Evolutionary conservation across 2,888 invertebrate genomes (phyloP).

Genomic region (Spialia ferax): DNA sequence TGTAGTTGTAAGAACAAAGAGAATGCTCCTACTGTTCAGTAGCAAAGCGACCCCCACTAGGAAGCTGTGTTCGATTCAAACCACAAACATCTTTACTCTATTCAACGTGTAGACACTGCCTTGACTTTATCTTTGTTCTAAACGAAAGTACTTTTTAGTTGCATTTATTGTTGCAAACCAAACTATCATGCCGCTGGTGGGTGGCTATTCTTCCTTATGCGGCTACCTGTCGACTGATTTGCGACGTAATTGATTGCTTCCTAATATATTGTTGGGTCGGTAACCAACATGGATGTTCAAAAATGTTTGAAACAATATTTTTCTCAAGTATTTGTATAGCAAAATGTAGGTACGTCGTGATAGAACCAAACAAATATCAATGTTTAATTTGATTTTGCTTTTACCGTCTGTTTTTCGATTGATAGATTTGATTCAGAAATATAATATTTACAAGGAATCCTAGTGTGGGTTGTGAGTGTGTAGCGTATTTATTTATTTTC

Average conservation of each 20-base stretch:
- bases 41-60: conserved; percentile 66
- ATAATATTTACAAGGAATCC: too few relatives aligned
- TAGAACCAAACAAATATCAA: too few relatives aligned
- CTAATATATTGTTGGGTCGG: conserved; percentile 33
- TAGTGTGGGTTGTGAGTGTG: too few relatives aligned
- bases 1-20: conserved; percentile 73
- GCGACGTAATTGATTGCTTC: conserved; percentile 73
- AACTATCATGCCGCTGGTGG: conserved; percentile 80
- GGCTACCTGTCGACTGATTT: conserved; percentile 76
- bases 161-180: conserved; percentile 72
- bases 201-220: conserved; percentile 62
- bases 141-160: conserved; percentile 59
- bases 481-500: too few relatives aligned
- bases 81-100: conserved; percentile 73
- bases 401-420: too few relatives aligned
- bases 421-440: too few relatives aligned
- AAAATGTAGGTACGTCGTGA: too few relatives aligned
- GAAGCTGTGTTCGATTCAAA: conserved; percentile 70
- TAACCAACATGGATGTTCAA: neutral
- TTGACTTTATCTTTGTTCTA: conserved; percentile 54
- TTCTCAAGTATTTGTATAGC: neutral
- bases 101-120: conserved; percentile 55
- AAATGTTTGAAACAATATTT: neutral
- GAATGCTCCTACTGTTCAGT: conserved; percentile 69
- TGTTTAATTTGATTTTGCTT: too few relatives aligned